Evolutionary conservation across 2,797 vertebrate genomes (phyloP).

Genomic region (Carcharodon carcharias): DNA sequence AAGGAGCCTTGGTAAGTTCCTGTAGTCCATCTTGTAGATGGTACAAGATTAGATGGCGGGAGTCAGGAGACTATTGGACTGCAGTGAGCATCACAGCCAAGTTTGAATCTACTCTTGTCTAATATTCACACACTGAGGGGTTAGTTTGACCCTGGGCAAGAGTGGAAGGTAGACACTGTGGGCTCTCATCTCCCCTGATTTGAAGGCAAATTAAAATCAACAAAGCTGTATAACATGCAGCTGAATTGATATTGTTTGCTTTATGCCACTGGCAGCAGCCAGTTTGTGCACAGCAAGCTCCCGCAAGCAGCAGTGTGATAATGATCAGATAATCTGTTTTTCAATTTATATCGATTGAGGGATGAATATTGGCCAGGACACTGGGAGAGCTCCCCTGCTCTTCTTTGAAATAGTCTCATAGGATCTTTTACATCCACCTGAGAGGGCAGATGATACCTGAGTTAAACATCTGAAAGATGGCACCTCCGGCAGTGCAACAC

Average conservation of each 20-base stretch:
- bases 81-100: background rate
- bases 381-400: background rate
- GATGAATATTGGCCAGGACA: background rate
- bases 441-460: background rate
- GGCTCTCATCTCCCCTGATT: background rate
- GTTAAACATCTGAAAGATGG: background rate
- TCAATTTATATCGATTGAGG: background rate
- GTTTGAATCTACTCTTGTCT: background rate
- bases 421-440: background rate
- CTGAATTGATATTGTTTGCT: background rate
- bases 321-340: background rate
- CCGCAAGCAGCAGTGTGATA: background rate
- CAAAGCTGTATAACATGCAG: background rate
- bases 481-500: background rate
- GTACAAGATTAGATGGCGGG: background rate
- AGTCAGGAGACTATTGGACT: background rate
- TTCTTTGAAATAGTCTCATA: background rate
- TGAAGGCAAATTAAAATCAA: background rate
- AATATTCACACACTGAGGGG: background rate
- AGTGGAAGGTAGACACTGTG: too few species aligned
- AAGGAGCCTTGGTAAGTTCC: too few species aligned
- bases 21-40: too few species aligned
- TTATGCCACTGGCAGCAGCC: background rate
- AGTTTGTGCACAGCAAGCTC: background rate
- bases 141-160: background rate